Evolutionary conservation across 2,888 invertebrate species (phyloP), one percentile per base, ranked within the genome.

Genomic region (Drosophila kanekoi): DNA sequence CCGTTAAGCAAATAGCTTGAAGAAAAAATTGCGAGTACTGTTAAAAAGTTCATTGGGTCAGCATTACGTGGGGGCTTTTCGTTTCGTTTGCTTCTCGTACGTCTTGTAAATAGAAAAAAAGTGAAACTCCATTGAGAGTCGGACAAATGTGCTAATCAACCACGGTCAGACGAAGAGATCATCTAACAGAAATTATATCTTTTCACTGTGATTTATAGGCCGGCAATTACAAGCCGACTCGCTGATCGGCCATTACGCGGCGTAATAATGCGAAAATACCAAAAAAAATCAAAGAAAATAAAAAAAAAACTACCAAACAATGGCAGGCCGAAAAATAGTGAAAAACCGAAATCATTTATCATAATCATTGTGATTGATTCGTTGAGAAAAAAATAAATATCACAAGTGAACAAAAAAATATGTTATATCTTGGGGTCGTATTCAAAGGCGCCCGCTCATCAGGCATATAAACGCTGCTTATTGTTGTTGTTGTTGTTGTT

Each of bases 311-410:
- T 57, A 35, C 37, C 86, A 51, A 61, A 80, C 84, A 83, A 86
- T 82, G 56, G 44, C 51, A 61, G 54, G 43, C 60, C 61, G 48
- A 66, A 69, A 74, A 79, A 78, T 81, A 79, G 79, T 88, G 80
- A 79, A 89, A 81, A 76, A 79, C 79, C 75, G 74, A 85, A 80
- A 84, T 87, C 89, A 90, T 90, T 90, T 90, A 91, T 90, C 90
- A 90, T 89, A 91, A 91, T 91, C 91, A 90, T 84, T 82, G 77
- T 89, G 90, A 90, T 90, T 90, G 90, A 91, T 90, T 90, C 87
- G 87, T 86, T 88, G 87, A 77, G 80, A 79, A 89, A 85, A 64
- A 63, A 69, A 54, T 75, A 82, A 86, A 82, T 82, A 88, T 79
- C 80, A 79, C 74, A 86, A 85, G 79, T 77, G 75, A 87, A 73